Base-by-base conservation (phyloP, 2,113 vertebrate species). In the Oryzias curvinotus region DNA sequence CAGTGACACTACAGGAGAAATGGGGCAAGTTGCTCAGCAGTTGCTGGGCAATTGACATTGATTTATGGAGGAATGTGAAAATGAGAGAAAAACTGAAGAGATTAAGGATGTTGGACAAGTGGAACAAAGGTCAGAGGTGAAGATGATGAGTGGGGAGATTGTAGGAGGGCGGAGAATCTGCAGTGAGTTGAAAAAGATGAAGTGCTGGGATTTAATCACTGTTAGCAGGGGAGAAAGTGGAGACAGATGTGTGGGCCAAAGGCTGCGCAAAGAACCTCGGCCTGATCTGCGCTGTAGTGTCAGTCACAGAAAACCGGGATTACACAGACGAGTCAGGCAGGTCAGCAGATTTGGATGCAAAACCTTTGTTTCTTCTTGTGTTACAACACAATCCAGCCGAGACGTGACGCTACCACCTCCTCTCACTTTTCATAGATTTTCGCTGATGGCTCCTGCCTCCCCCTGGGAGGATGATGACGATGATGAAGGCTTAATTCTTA, bases 211-310 rank as follows among this genome's bases (percentile, higher is more conserved):
- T 86, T 90, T 84, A 84, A 80, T 80, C 61, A 50, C 53, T 42
- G 57, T 41, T 41, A 63, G 45, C 2, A 5, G 60, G 68, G 15
- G n/a, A 65, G 60, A 67, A 4, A 70, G 36, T 28, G 21, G 68
- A 56, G 75, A 71, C 76, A 83, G 83, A 85, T 83, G 83, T 85
- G 71, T 14, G 1, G 67, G 62, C 53, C 65, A 60, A 70, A 86
- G 63, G 59, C 52, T 62, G 59, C 4, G 51, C 52, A 48, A 75
- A 28, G 64, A 69, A 47, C 71, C 55, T 52, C 48, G 26, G n/a
- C 65, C 57, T 17, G 36, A 36, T 3, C 28, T 17, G 16, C 5
- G 45, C 18, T 52, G 55, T 21, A 18, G 51, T 10, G 12, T 66
- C 52, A 51, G 18, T 58, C 12, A 60, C 12, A 63, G 1, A n/a